Base-by-base conservation (phyloP, 2,797 vertebrate genomes). In the Austrolebias charrua region DNA sequence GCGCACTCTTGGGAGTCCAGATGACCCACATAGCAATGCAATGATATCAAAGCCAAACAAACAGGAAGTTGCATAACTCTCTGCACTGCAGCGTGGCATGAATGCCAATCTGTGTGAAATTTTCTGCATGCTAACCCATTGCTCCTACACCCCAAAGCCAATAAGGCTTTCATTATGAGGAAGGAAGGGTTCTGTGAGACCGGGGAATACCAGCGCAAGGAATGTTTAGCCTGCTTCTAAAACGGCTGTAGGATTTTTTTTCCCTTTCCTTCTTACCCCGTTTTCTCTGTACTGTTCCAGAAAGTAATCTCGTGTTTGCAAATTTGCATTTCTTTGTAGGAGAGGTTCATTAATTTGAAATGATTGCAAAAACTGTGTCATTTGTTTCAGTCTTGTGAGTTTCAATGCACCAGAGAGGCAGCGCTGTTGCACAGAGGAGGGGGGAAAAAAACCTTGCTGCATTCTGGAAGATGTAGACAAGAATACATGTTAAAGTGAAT, bases 361-460 rank as follows among this genome's bases (percentile, higher is more conserved):
- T 84, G 78, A 88, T 84, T 89, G 81, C 73, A 66, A 80, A 82
- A 88, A 89, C 84, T 81, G 78, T 82, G 79, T 75, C 72, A 82
- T 90, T 90, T 88, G 86, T 90, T 91, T 86, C 83, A 82, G 76
- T 78, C 73, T 65, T 69, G 74, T 89, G 86, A 88, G 80, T 89
- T 84, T 84, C 85, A 88, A 89, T 87, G 84, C 80, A 87, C 79
- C 75, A 62, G 67, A 81, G 83, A 82, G 82, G 78, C 60, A 28
- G 72, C 76, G 75, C 74, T 75, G 82, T 82, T 80, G 82, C 79
- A 77, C 74, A 48, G 73, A 79, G 82, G 75, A 80, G 76, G 82
- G 75, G 75, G 79, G 76, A 62, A 63, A 80, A 84, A 74, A 82
- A 83, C 76, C 74, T 72, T 19, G 42, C n/a, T 73, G 78, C 43